These are phyloP conservation scores for Psix sp. DNA, from an alignment of 1,140 invertebrate genomes.

Conservation along the genomic window DNA sequence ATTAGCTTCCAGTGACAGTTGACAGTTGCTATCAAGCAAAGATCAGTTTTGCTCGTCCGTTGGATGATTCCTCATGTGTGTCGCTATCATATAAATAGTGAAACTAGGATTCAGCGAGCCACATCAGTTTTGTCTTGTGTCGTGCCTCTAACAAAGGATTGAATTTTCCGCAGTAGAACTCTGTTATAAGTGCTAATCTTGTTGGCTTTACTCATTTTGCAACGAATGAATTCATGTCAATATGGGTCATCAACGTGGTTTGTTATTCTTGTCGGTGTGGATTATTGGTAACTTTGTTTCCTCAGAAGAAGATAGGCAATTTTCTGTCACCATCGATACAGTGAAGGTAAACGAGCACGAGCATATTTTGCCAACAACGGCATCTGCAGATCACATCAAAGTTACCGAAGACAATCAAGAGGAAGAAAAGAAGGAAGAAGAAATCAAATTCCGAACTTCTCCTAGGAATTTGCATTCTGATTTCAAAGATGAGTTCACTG, in stretches of 20 bases:
- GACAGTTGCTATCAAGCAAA: conserved; percentile 15
- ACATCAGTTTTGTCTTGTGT: conserved; percentile 59
- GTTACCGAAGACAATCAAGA: conserved; percentile 41
- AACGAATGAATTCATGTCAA: conserved; percentile 2
- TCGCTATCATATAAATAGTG: conserved; percentile 71
- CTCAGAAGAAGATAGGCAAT: conserved; percentile 41
- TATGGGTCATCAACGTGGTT: conserved; percentile 12
- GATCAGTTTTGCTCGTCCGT: conserved; percentile 35
- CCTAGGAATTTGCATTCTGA: conserved; percentile 32
- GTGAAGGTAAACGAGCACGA: conserved; percentile 39
- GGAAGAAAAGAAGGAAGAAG: conserved; percentile 25
- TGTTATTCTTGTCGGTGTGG: conserved; percentile 11
- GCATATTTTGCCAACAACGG: conserved; percentile 4
- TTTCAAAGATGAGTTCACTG: conserved; percentile 48
- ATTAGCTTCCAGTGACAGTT: background rate
- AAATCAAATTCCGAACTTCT: conserved; percentile 23
- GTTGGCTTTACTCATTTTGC: conserved; percentile 2
- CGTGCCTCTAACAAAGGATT: background rate
- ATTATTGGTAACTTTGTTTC: conserved; percentile 20
- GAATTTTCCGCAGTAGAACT: no score
- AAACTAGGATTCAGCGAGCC: conserved; percentile 69
- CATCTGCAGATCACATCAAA: conserved; percentile 20
- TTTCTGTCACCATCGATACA: conserved; percentile 41
- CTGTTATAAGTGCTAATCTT: background rate
- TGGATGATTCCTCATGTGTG: conserved; percentile 65